Evolutionary conservation across 2,113 vertebrate species (phyloP).

Genomic region (Perca schrenkii): DNA sequence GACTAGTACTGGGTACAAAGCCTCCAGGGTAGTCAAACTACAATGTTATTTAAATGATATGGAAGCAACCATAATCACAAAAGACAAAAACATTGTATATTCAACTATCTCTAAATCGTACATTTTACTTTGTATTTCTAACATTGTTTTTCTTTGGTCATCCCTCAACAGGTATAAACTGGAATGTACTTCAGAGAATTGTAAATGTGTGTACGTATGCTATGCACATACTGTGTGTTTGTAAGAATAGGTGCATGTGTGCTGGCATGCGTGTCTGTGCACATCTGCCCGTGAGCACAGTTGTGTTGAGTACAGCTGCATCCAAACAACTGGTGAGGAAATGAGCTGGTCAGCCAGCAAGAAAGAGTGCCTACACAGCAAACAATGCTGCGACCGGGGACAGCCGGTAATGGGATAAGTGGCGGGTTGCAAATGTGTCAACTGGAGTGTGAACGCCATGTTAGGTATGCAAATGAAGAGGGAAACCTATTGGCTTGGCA

Average conservation of each 20-base stretch:
- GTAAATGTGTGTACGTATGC: too few species aligned
- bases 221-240: not conserved
- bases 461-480: slow-evolving; percentile 79
- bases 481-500: slow-evolving; percentile 60
- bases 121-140: not conserved
- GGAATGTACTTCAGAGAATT: not conserved
- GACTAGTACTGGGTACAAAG: not conserved
- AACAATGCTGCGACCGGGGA: slow-evolving; percentile 68
- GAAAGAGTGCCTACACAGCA: slow-evolving; percentile 73
- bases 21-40: not conserved
- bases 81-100: not conserved
- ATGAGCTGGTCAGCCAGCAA: slow-evolving; percentile 48
- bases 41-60: not conserved
- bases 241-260: not conserved
- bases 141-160: not conserved
- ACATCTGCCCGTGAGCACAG: slow-evolving; percentile 9
- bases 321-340: slow-evolving; percentile 54
- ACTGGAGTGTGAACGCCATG: slow-evolving; percentile 78
- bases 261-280: not conserved
- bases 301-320: slow-evolving; percentile 36
- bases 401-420: slow-evolving; percentile 80
- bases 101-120: not conserved
- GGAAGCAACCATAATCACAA: not conserved
- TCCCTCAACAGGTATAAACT: slow-evolving; percentile 8
- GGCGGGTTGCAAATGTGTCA: slow-evolving; percentile 80